These are phyloP conservation scores for Amphiprion clarkii DNA, from an alignment of 2,797 vertebrate species.

Conservation along the genomic window DNA sequence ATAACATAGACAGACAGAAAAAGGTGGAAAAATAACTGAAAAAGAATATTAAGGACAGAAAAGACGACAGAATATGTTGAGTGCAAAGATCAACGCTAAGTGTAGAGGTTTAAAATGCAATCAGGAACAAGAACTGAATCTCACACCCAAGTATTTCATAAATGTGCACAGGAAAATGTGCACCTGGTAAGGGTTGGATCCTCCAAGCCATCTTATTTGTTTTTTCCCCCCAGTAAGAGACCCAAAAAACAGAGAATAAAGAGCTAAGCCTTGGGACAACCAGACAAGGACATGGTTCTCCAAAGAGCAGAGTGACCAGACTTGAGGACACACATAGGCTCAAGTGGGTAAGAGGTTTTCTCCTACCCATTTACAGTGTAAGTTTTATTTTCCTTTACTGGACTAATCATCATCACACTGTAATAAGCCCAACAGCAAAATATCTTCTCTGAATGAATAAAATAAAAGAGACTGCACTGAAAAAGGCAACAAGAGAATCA, in stretches of 20 bases:
- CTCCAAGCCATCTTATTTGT: neutral
- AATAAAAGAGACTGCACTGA: constrained; percentile 1
- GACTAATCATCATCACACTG: constrained; percentile 6
- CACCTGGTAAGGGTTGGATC: neutral
- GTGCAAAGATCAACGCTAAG: neutral
- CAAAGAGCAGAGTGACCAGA: neutral
- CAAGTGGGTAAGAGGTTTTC: neutral
- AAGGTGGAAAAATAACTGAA: neutral
- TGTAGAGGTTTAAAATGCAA: neutral
- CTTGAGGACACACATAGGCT: neutral
- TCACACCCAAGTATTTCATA: neutral
- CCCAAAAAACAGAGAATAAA: constrained; percentile 6
- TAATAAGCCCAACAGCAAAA: constrained; percentile 25
- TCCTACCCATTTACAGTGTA: neutral
- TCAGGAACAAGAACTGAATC: neutral
- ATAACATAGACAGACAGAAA: neutral
- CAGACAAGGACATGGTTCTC: constrained; percentile 3
- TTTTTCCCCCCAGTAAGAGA: neutral
- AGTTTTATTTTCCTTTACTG: constrained; percentile 2
- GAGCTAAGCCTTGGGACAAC: neutral
- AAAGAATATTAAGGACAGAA: neutral
- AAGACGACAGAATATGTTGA: neutral
- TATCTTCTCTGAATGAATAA: constrained; percentile 16
- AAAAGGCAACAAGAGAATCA: constrained; percentile 16
- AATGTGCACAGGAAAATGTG: neutral